A percentile compares a stretch with the other conserved stretches of the same genome.
Conservation (phyloP, 2,113 vertebrate species). For the Arvicanthis niloticus region DNA sequence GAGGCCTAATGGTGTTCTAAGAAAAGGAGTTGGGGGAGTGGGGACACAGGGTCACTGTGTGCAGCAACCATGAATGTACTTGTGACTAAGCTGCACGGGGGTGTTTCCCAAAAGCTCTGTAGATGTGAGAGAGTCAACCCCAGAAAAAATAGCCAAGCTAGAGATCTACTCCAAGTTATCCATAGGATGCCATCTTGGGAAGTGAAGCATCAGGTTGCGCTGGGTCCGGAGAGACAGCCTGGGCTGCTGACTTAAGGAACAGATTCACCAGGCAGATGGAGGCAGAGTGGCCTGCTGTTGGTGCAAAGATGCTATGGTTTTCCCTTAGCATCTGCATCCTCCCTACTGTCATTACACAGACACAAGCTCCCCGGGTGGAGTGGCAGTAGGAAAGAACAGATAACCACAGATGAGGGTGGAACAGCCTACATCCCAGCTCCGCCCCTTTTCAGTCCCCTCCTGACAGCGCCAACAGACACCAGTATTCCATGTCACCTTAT, state of each 20-base stretch:
- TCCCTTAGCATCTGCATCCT: neutral
- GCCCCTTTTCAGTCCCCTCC: neutral
- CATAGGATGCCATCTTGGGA: neutral
- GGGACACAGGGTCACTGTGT: too few relatives aligned
- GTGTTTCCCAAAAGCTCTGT: neutral
- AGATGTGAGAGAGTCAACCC: neutral
- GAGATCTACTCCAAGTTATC: neutral
- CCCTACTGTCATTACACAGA: accelerated
- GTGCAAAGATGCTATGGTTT: too few relatives aligned
- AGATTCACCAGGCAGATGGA: accelerated
- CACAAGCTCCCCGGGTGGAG: too few relatives aligned
- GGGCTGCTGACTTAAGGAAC: neutral
- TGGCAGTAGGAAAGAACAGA: too few relatives aligned
- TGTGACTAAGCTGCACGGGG: neutral
- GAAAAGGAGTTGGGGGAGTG: neutral
- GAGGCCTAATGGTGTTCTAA: neutral
- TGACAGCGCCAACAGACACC: neutral
- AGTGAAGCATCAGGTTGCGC: neutral
- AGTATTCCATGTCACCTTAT: neutral
- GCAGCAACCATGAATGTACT: accelerated
- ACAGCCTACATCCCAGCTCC: neutral
- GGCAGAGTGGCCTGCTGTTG: neutral
- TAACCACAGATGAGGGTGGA: neutral
- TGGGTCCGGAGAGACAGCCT: neutral
- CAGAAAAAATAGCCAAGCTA: neutral